phyloP scores from a whole-genome alignment of 1,140 invertebrate species.

The Drosophila truncata region DNA sequence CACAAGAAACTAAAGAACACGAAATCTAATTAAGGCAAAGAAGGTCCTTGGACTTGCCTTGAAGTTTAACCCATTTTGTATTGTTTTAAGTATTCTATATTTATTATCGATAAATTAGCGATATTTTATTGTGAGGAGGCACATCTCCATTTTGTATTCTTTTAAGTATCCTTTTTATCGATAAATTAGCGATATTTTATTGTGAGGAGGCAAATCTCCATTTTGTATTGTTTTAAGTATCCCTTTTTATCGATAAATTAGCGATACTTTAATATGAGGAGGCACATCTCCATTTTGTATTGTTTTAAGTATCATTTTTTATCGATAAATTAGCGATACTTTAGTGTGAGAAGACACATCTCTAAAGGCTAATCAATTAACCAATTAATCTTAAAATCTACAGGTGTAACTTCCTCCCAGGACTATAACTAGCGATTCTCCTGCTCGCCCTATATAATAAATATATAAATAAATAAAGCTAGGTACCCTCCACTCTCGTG shows the following conservation, averaged over 20 bases:
- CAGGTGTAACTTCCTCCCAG: background rate
- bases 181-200: background rate
- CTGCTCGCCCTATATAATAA: background rate
- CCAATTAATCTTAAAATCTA: background rate
- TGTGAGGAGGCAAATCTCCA: background rate
- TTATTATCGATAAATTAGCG: background rate
- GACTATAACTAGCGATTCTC: background rate
- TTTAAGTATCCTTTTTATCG: background rate
- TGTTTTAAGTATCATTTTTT: too few species aligned
- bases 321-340: background rate
- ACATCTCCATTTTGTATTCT: background rate
- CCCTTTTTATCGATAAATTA: background rate
- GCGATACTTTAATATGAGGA: too few species aligned
- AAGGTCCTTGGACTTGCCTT: background rate
- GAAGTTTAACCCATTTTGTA: background rate
- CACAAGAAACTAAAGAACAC: background rate
- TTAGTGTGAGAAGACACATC: background rate
- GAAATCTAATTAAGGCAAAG: too few species aligned
- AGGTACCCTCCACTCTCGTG: background rate
- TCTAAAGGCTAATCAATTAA: background rate
- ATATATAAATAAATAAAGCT: background rate
- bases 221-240: background rate
- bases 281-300: background rate
- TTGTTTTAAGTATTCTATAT: background rate
- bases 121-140: too few species aligned